Evolutionary conservation across 2,113 vertebrate genomes (phyloP), one percentile per base, ranked within the genome.

Genomic region (Channa maculata): DNA sequence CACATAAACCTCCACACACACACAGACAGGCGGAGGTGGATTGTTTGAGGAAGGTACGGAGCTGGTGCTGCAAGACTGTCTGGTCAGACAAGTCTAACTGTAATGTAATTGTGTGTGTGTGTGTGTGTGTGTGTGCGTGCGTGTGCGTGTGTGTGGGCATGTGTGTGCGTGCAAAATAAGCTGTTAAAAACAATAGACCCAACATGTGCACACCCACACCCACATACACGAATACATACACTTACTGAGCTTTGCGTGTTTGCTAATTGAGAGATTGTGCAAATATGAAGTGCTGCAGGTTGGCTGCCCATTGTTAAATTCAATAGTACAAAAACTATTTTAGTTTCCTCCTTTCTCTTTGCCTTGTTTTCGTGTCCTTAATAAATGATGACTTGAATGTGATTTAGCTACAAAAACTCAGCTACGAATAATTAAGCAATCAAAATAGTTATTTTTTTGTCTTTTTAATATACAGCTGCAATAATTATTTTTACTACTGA

Each of bases 21-120:
- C 60, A 71, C 38, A 45, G 39, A 62, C 9, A 59, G 0, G 79
- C 1, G 63, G 82, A 84, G 86, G 83, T 80, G 79, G 82, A 86
- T 92, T 93, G 86, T 93, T 92, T 94, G 87, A 91, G 75, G 77
- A 87, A 82, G 82, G 67, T 54, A 48, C 73, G 82, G 71, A 85
- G 72, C 77, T 65, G 78, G 92, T 91, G 91, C 86, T 88, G 87
- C 94, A 90, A 85, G 94, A 83, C 75, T 13, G 85, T 90, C 94
- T 91, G 89, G 94, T 94, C 69, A 4, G 58, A 93, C 94, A 49
- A 88, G 94, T 94, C 86, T 69, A 80, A 82, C 90, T 59, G 89
- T 88, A 87, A 78, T 45, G 51, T 2, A 4, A 6, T 7, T 36
- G 63, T 39, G 15, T 43, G 53, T 24, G 60, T 51, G 34, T 41